Conservation (phyloP, 2,888 invertebrate genomes). For the Theodoxus fluviatilis region DNA sequence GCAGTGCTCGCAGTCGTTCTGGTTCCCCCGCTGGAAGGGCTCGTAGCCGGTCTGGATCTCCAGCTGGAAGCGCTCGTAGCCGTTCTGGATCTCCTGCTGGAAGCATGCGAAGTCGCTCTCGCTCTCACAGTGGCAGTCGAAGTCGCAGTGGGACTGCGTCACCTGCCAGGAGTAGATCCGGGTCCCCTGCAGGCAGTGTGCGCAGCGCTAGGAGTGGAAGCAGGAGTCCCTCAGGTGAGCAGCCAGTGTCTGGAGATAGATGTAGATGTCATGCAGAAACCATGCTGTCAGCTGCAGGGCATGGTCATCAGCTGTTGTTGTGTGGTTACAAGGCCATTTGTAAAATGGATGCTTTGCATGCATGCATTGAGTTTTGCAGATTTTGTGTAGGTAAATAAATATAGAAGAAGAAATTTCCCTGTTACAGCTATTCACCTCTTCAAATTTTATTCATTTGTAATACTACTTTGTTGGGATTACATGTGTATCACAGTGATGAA, state of each 20-base stretch:
- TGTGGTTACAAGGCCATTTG: no score
- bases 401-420: slow-evolving; percentile 22
- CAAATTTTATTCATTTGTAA: background rate
- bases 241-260: no score
- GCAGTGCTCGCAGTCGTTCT: slow-evolving; percentile 29
- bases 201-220: no score
- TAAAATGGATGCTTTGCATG: no score
- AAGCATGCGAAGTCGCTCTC: slow-evolving; percentile 32
- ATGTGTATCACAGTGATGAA: background rate
- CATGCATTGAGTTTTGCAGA: background rate
- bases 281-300: no score
- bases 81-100: slow-evolving; percentile 30
- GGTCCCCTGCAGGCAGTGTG: slow-evolving; percentile 29
- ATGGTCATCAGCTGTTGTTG: no score
- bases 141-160: slow-evolving; percentile 24
- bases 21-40: slow-evolving; percentile 27
- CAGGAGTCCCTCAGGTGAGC: no score
- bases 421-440: no score
- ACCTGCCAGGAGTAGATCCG: slow-evolving; percentile 29
- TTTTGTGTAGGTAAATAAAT: no score
- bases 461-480: background rate
- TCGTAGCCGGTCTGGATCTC: slow-evolving; percentile 24
- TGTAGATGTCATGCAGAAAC: no score
- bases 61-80: slow-evolving; percentile 28
- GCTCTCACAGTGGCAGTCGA: slow-evolving; percentile 32